Percentiles rank a stretch among this genome's conserved stretches.
These are phyloP conservation scores for Geopemphigus sp. DNA, from an alignment of 1,140 invertebrate genomes.

Conservation along the genomic window DNA sequence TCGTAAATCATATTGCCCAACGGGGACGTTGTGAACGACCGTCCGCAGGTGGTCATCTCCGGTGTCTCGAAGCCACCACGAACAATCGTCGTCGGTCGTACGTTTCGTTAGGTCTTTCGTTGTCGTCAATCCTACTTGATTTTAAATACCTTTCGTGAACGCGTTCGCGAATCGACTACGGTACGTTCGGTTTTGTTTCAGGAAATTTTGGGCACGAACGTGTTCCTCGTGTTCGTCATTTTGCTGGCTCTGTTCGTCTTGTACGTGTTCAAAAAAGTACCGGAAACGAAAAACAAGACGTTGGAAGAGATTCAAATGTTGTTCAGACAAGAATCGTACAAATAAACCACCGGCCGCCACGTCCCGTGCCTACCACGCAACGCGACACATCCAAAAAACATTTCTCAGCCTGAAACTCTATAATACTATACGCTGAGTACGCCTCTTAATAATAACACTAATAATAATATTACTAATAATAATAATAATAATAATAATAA, in stretches of 20 bases:
- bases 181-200: conserved; percentile 54
- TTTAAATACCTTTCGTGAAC: too few species aligned
- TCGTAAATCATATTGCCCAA: too few species aligned
- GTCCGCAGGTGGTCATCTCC: too few species aligned
- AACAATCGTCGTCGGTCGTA: too few species aligned
- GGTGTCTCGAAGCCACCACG: too few species aligned
- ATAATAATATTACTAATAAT: background rate
- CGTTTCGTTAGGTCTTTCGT: too few species aligned
- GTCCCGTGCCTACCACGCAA: background rate
- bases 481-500: background rate
- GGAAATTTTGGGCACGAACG: conserved; percentile 64
- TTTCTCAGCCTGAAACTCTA: conserved; percentile 13
- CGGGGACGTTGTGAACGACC: too few species aligned
- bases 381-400: background rate
- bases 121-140: too few species aligned
- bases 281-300: conserved; percentile 83
- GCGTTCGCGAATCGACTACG: too few species aligned
- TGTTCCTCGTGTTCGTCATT: conserved; percentile 74
- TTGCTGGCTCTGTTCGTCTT: conserved; percentile 67
- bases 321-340: conserved; percentile 71
- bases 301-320: conserved; percentile 76
- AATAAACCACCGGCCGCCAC: conserved; percentile 56
- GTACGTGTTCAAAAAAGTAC: conserved; percentile 77
- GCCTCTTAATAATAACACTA: conserved; percentile 11
- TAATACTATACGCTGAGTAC: background rate